Conservation (phyloP, 2,888 invertebrate genomes). For the Sepioteuthis lessoniana region DNA sequence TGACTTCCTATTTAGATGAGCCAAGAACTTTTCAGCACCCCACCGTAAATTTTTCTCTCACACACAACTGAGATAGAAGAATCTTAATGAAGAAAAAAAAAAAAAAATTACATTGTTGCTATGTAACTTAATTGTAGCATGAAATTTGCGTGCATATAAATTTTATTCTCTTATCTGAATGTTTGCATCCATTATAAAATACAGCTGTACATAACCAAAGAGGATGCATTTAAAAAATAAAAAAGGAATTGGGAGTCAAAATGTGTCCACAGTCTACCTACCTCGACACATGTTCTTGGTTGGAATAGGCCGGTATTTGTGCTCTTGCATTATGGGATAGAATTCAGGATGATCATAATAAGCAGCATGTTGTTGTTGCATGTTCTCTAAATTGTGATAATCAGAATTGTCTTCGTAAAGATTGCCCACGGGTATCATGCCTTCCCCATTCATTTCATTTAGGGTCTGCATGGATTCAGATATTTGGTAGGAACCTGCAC, state of each 20-base stretch:
- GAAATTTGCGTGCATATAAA: too few species aligned
- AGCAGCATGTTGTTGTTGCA: slow-evolving; percentile 77
- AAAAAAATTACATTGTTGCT: too few species aligned
- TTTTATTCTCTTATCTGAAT: too few species aligned
- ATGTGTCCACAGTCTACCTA: slow-evolving; percentile 50
- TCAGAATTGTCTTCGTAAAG: slow-evolving; percentile 72
- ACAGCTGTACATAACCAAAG: too few species aligned
- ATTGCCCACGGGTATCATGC: slow-evolving; percentile 53
- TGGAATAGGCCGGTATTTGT: slow-evolving; percentile 81
- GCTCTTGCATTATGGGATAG: slow-evolving; percentile 82
- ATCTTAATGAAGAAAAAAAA: too few species aligned
- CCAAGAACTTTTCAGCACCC: too few species aligned
- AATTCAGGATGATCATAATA: slow-evolving; percentile 82
- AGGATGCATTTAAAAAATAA: not conserved
- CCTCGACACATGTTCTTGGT: slow-evolving; percentile 61
- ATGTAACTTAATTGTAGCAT: too few species aligned
- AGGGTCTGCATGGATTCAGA: slow-evolving; percentile 74
- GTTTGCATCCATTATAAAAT: too few species aligned
- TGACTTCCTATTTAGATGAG: too few species aligned
- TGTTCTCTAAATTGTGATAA: slow-evolving; percentile 79
- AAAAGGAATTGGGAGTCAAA: not conserved
- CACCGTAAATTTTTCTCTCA: too few species aligned
- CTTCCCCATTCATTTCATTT: slow-evolving; percentile 62
- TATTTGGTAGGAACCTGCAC: slow-evolving; percentile 68
- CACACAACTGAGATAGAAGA: too few species aligned